Percentiles rank a stretch among this genome's conserved stretches.
These are phyloP conservation scores for Connochaetes taurinus DNA, from an alignment of 2,113 vertebrate genomes.

Conservation along the genomic window DNA sequence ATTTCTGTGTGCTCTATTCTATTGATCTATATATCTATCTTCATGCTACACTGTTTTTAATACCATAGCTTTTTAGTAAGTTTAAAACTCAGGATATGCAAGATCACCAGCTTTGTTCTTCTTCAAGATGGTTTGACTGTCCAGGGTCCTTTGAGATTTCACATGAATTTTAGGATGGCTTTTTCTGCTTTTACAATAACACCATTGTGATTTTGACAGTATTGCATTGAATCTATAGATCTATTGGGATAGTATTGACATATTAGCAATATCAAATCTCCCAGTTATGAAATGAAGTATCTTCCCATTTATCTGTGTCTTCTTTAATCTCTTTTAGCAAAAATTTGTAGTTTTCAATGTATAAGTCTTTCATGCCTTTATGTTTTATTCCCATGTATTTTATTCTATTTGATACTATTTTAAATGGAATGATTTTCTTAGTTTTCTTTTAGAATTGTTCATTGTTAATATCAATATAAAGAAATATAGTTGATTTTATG, in stretches of 20 bases:
- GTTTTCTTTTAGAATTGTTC: neutral
- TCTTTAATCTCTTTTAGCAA: neutral
- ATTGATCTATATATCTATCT: neutral
- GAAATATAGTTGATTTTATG: neutral
- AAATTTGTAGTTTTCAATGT: neutral
- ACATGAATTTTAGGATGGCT: neutral
- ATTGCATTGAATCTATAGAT: neutral
- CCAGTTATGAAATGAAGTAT: neutral
- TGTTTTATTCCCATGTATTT: neutral
- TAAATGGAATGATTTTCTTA: neutral
- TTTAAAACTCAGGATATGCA: neutral
- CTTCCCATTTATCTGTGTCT: neutral
- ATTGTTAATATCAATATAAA: neutral
- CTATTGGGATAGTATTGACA: neutral
- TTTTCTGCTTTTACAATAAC: neutral
- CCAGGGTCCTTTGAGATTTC: neutral
- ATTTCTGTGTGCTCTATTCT: neutral
- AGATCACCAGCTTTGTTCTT: neutral
- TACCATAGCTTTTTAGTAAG: neutral
- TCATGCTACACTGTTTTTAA: neutral
- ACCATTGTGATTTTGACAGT: neutral
- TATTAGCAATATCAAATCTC: neutral
- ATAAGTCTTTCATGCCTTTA: neutral
- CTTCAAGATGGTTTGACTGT: neutral
- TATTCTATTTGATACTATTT: neutral